These are phyloP conservation scores for Terebella lapidaria DNA, from an alignment of 2,888 invertebrate genomes.

Conservation along the genomic window DNA sequence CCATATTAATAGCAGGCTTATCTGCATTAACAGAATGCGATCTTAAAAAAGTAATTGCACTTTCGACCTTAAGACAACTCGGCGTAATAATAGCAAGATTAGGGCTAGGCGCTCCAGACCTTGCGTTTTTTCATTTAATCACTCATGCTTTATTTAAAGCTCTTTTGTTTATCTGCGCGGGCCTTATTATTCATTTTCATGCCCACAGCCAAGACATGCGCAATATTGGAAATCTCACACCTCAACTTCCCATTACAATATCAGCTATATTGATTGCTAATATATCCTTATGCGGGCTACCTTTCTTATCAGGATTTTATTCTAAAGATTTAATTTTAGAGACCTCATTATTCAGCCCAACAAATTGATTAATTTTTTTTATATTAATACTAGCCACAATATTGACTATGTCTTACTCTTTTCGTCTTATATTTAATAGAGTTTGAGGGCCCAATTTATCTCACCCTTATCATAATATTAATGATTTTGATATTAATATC, in stretches of 20 bases:
- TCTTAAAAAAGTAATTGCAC: constrained; percentile 74
- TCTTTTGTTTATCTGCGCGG: constrained; percentile 69
- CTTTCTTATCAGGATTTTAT: constrained; percentile 40
- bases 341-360: constrained; percentile 8
- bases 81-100: constrained; percentile 69
- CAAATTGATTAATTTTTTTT: constrained; percentile 11
- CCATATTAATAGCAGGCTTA: constrained; percentile 45
- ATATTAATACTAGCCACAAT: constrained; percentile 19
- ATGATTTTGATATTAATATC: constrained; percentile 7
- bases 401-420: constrained; percentile 22
- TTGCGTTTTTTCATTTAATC: constrained; percentile 70
- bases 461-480: constrained; percentile 1
- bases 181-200: constrained; percentile 65
- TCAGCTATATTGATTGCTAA: constrained; percentile 25
- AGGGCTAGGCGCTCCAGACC: constrained; percentile 57
- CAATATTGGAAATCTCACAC: constrained; percentile 25
- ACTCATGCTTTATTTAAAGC: constrained; percentile 74
- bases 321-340: constrained; percentile 42
- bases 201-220: constrained; percentile 67
- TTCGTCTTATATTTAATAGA: constrained; percentile 17
- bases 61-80: constrained; percentile 71
- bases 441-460: constrained; percentile 12
- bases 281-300: constrained; percentile 32
- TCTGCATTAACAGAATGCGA: constrained; percentile 56
- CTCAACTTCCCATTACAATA: constrained; percentile 31